Conservation (phyloP, 2,888 invertebrate species). For the Sinohyriopsis cumingii region DNA sequence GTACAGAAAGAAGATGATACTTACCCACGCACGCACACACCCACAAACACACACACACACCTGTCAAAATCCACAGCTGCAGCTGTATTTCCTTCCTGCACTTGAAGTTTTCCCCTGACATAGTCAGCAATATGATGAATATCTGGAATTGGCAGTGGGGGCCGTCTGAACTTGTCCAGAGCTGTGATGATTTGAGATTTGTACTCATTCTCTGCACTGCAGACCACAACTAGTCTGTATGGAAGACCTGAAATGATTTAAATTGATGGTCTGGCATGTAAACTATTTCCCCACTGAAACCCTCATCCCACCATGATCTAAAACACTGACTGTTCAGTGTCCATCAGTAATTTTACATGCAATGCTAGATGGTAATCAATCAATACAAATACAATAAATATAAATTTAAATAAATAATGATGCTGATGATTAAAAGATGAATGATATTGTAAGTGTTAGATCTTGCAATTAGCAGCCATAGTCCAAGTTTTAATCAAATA, state of each 20-base stretch:
- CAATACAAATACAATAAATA: no score
- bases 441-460: no score
- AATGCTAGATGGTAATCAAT: no score
- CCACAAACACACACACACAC: slow-evolving; percentile 14
- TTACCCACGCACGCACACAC: not conserved
- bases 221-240: slow-evolving; percentile 47
- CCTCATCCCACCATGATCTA: no score
- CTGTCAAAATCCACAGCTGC: slow-evolving; percentile 30
- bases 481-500: no score
- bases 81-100: slow-evolving; percentile 15
- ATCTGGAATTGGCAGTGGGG: slow-evolving; percentile 21
- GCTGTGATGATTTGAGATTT: slow-evolving; percentile 52
- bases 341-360: no score
- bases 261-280: not conserved
- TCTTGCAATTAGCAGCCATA: no score
- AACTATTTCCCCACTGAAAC: no score
- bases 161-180: slow-evolving; percentile 46
- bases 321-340: no score
- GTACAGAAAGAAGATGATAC: not conserved
- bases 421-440: no score
- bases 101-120: slow-evolving; percentile 34
- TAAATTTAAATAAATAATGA: no score
- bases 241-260: slow-evolving; percentile 4
- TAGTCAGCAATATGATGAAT: slow-evolving; percentile 28
- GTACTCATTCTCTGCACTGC: slow-evolving; percentile 48